These are phyloP conservation scores for Raja brachyura DNA, from an alignment of 2,113 vertebrate genomes.

Conservation along the genomic window DNA sequence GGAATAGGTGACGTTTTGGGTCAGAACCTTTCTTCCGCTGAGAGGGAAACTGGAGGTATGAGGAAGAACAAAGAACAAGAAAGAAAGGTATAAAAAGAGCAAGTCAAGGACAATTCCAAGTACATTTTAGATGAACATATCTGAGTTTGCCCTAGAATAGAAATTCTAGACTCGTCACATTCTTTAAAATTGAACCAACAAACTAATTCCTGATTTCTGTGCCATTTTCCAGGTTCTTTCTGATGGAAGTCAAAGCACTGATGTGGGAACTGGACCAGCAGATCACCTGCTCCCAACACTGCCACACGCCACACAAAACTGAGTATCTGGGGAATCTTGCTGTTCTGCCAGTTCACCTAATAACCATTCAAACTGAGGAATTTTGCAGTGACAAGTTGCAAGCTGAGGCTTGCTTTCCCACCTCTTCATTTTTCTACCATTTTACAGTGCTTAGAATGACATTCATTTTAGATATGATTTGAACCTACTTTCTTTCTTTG, in stretches of 20 bases:
- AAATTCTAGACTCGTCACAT: neutral
- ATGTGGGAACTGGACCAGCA: slow-evolving; percentile 46
- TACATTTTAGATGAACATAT: neutral
- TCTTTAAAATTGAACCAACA: neutral
- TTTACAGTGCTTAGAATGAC: neutral
- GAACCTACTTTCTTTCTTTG: slow-evolving; percentile 26
- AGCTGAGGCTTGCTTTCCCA: slow-evolving; percentile 23
- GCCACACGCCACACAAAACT: slow-evolving; percentile 56
- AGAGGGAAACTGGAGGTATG: too few species aligned
- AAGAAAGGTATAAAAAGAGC: too few species aligned
- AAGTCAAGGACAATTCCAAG: neutral
- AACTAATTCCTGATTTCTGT: slow-evolving; percentile 37
- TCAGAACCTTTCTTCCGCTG: too few species aligned
- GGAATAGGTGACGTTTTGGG: too few species aligned
- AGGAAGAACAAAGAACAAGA: too few species aligned
- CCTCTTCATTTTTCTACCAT: neutral
- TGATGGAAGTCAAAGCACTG: slow-evolving; percentile 59
- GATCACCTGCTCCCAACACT: slow-evolving; percentile 59
- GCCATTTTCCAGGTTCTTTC: slow-evolving; percentile 64
- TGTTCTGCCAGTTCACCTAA: slow-evolving; percentile 62
- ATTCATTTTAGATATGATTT: neutral
- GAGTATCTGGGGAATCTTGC: slow-evolving; percentile 58
- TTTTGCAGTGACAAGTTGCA: slow-evolving; percentile 25
- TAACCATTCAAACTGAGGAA: slow-evolving; percentile 61
- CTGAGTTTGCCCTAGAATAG: neutral